phyloP scores from a whole-genome alignment of 1,140 invertebrate species.

The Drosophila arizonae region DNA sequence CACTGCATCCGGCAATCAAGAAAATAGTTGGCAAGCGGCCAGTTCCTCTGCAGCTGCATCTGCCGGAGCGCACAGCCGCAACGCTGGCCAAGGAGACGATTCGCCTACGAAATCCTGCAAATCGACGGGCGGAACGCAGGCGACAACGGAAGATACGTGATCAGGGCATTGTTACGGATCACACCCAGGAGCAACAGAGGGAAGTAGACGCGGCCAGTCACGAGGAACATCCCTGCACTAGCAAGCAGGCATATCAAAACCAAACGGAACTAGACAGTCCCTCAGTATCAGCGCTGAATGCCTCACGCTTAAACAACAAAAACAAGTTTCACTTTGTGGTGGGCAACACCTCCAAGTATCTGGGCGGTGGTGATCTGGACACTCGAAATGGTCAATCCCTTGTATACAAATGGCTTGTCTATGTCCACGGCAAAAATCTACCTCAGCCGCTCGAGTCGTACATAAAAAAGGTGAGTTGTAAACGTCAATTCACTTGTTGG shows the following conservation, averaged over 20 bases:
- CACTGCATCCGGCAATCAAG: slow-evolving; percentile 89
- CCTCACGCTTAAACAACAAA: slow-evolving; percentile 72
- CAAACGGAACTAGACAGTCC: slow-evolving; percentile 53
- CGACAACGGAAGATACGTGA: slow-evolving; percentile 60
- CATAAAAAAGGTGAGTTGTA: slow-evolving; percentile 85
- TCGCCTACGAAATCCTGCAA: slow-evolving; percentile 54
- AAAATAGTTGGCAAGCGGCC: slow-evolving; percentile 86
- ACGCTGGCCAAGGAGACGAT: slow-evolving; percentile 83
- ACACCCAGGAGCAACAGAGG: slow-evolving; percentile 43
- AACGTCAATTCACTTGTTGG: not conserved
- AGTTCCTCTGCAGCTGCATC: slow-evolving; percentile 71
- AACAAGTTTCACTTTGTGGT: slow-evolving; percentile 84
- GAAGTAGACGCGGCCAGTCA: slow-evolving; percentile 5
- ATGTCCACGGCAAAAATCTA: slow-evolving; percentile 86
- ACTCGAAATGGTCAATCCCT: slow-evolving; percentile 84
- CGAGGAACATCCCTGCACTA: slow-evolving; percentile 62
- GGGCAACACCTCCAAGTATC: slow-evolving; percentile 94
- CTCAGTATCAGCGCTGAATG: slow-evolving; percentile 46
- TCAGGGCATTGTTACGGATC: slow-evolving; percentile 74
- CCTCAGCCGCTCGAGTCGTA: slow-evolving; percentile 85
- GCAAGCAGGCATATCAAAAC: slow-evolving; percentile 49
- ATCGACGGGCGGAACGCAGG: slow-evolving; percentile 51
- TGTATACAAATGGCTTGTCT: slow-evolving; percentile 96
- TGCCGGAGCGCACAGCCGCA: slow-evolving; percentile 83
- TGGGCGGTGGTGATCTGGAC: slow-evolving; percentile 83